phyloP scores from a whole-genome alignment of 37 sponge, comb jelly and placozoan species.

The Haliclona indistincta region DNA sequence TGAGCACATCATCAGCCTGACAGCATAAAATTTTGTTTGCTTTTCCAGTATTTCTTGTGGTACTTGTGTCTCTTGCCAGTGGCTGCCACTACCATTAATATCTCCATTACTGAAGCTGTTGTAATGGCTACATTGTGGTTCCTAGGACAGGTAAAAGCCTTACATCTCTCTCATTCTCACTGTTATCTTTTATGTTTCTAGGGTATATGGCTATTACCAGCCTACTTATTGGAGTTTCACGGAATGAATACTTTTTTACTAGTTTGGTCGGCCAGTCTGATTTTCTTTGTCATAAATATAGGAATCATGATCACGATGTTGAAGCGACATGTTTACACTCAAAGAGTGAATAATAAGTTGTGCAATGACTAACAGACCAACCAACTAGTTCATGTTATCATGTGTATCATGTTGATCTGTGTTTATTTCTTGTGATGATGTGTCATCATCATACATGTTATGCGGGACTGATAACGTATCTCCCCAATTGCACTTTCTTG shows the following conservation, averaged over 20 bases:
- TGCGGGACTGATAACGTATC: background rate
- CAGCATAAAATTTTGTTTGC: background rate
- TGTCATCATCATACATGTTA: background rate
- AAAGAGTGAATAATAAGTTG: no score
- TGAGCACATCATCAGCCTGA: slow-evolving; percentile 13
- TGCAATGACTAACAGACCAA: no score
- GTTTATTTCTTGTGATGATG: no score
- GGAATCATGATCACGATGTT: slow-evolving; percentile 20
- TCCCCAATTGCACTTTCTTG: slow-evolving; percentile 16
- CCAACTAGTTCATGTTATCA: no score
- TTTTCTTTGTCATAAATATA: slow-evolving; percentile 74
- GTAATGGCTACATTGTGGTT: slow-evolving; percentile 73
- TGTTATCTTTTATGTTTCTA: slow-evolving; percentile 31
- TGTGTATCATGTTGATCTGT: no score
- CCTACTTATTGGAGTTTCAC: slow-evolving; percentile 93
- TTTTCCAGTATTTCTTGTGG: slow-evolving; percentile 96
- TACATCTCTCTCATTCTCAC: slow-evolving; percentile 1
- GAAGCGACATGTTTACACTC: slow-evolving; percentile 4
- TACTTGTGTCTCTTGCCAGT: slow-evolving; percentile 94
- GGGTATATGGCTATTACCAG: slow-evolving; percentile 90
- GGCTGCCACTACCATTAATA: slow-evolving; percentile 46
- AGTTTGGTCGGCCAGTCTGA: slow-evolving; percentile 83
- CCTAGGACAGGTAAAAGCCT: slow-evolving; percentile 72
- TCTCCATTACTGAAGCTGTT: slow-evolving; percentile 32
- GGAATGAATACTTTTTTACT: slow-evolving; percentile 74